Evolutionary conservation across 2,113 vertebrate species (phyloP).

Genomic region (Dissostichus mawsoni): DNA sequence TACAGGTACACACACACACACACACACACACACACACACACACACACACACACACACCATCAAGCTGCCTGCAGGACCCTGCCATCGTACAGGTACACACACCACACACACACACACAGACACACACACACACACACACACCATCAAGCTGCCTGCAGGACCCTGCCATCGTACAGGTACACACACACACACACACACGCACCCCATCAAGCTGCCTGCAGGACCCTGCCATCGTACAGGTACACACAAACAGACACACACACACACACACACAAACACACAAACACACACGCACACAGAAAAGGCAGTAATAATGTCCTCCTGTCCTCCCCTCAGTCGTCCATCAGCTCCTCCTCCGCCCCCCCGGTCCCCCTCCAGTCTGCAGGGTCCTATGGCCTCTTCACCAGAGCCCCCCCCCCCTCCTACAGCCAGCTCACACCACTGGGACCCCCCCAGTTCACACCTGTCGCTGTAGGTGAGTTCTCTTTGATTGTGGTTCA

Average conservation of each 20-base stretch:
- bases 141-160: slow-evolving; percentile 85
- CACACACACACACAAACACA: background rate
- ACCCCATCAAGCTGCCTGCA: slow-evolving; percentile 92
- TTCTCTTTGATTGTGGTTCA: too few species aligned
- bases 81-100: too few species aligned
- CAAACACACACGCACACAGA: background rate
- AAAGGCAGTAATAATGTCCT: too few species aligned
- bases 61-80: too few species aligned
- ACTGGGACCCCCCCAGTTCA: slow-evolving; percentile 90
- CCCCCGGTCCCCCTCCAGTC: slow-evolving; percentile 90
- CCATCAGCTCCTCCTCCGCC: slow-evolving; percentile 87
- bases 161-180: slow-evolving; percentile 96
- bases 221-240: slow-evolving; percentile 98
- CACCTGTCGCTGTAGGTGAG: slow-evolving; percentile 90
- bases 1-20: too few species aligned
- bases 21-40: too few species aligned
- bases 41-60: too few species aligned
- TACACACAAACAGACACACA: slow-evolving; percentile 48
- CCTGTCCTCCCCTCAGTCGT: slow-evolving; percentile 83
- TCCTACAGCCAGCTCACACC: slow-evolving; percentile 94
- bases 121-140: too few species aligned
- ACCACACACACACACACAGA: too few species aligned
- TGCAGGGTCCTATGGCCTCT: slow-evolving; percentile 91
- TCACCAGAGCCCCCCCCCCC: slow-evolving; percentile 91
- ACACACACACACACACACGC: background rate